A percentile compares a stretch with the other conserved stretches of the same genome.
Evolutionary conservation across 2,888 invertebrate species (phyloP).

Genomic region (Oscheius onirici): DNA sequence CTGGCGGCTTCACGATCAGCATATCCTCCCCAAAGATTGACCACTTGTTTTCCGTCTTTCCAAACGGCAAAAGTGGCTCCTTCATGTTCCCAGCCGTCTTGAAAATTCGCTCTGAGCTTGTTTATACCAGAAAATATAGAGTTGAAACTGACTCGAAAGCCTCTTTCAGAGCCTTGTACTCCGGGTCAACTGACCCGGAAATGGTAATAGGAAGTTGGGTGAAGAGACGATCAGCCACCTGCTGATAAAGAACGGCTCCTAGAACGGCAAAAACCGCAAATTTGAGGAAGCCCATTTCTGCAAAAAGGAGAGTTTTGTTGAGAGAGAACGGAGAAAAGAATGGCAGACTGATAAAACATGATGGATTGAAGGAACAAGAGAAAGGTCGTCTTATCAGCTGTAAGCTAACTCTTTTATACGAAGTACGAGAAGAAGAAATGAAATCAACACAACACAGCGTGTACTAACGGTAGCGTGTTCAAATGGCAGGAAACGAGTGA

Average conservation of each 20-base stretch:
- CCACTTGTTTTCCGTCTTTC: constrained; percentile 69
- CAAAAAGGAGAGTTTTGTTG: no score
- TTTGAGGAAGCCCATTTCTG: constrained; percentile 11
- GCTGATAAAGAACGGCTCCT: constrained; percentile 1
- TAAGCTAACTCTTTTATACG: no score
- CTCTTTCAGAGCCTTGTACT: not conserved
- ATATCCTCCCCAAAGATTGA: constrained; percentile 74
- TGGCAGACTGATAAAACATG: not conserved
- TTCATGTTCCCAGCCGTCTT: constrained; percentile 67
- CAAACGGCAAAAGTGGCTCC: constrained; percentile 72
- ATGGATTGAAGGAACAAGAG: no score
- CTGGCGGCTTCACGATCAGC: constrained; percentile 61
- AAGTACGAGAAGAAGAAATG: no score
- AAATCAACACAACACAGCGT: no score
- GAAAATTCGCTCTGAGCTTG: constrained; percentile 59
- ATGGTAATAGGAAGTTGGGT: not conserved
- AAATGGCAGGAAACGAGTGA: no score
- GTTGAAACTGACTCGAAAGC: constrained; percentile 9
- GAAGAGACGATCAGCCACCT: not conserved
- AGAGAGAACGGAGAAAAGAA: not conserved
- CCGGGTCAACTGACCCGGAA: not conserved
- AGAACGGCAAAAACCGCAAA: constrained; percentile 11
- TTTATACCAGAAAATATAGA: not conserved
- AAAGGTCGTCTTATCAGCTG: no score
- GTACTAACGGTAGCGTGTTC: no score